Evolutionary conservation across 2,797 vertebrate genomes (phyloP).

Genomic region (Lacerta viridis): DNA sequence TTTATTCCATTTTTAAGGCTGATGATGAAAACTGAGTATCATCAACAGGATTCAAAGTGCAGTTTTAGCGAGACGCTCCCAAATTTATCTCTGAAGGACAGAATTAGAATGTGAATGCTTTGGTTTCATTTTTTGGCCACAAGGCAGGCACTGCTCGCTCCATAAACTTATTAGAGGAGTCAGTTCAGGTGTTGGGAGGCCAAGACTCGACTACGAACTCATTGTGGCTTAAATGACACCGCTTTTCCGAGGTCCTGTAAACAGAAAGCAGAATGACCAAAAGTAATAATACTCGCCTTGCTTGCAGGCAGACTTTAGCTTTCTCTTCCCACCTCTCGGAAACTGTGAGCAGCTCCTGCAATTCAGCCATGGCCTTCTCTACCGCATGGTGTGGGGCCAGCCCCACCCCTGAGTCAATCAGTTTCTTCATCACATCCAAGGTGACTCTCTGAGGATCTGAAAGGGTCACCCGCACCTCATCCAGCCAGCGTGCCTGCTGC

Average conservation of each 20-base stretch:
- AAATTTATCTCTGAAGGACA: too few species aligned
- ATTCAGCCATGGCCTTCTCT: conserved; percentile 98
- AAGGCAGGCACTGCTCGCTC: not conserved
- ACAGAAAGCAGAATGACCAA: conserved; percentile 26
- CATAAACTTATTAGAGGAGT: not conserved
- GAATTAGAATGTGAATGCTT: conserved; percentile 3
- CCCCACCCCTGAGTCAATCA: conserved; percentile 97
- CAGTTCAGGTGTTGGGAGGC: not conserved
- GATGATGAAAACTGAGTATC: not conserved
- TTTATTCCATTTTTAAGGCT: not conserved
- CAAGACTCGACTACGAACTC: not conserved
- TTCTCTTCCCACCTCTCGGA: conserved; percentile 99
- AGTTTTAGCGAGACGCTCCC: too few species aligned
- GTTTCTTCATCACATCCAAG: conserved; percentile 96
- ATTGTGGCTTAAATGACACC: not conserved
- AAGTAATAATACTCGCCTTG: conserved; percentile 84
- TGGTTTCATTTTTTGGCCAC: not conserved
- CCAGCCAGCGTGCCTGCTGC: conserved; percentile 97
- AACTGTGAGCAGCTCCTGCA: conserved; percentile 96
- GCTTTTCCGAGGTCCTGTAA: not conserved
- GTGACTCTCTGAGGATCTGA: conserved; percentile 94
- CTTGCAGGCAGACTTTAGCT: conserved; percentile 93
- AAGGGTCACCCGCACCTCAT: conserved; percentile 94
- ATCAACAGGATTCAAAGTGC: not conserved
- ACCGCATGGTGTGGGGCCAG: conserved; percentile 97